These are phyloP conservation scores for Iselma pallidipennis DNA, from an alignment of 2,888 invertebrate genomes.

Conservation along the genomic window DNA sequence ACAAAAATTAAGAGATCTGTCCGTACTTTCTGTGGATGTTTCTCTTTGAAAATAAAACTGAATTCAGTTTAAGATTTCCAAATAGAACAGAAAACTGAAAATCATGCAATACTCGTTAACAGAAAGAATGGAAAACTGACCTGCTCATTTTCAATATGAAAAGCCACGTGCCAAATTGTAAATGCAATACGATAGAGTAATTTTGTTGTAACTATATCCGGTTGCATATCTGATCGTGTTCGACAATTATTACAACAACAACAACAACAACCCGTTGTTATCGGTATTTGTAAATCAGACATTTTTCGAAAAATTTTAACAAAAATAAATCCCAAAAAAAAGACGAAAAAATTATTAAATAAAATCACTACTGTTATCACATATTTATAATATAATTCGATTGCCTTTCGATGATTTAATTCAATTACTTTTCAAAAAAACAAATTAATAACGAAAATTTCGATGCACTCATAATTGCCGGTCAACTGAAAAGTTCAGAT, in stretches of 20 bases:
- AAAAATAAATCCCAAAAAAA: neutral
- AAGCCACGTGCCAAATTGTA: constrained; percentile 74
- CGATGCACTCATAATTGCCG: constrained; percentile 22
- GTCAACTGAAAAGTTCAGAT: constrained; percentile 23
- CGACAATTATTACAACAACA: no score
- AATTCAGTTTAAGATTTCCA: neutral
- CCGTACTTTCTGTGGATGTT: neutral
- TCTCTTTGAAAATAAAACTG: no score
- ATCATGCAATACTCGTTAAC: neutral
- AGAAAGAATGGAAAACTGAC: constrained; percentile 34
- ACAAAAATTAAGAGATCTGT: neutral
- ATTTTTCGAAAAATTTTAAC: constrained; percentile 35
- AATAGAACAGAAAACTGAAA: neutral
- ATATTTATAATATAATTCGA: neutral
- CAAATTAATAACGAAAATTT: constrained; percentile 15
- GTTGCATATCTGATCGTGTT: constrained; percentile 47
- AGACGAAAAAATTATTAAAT: neutral
- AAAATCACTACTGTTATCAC: constrained; percentile 13
- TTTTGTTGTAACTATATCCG: constrained; percentile 61
- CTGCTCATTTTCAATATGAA: constrained; percentile 66
- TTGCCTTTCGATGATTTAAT: neutral
- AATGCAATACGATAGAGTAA: constrained; percentile 73
- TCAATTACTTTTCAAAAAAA: neutral
- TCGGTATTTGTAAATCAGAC: constrained; percentile 35
- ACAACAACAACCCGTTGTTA: constrained; percentile 39